Evolutionary conservation across 2,888 invertebrate species (phyloP), one percentile per base, ranked within the genome.

Genomic region (Salpingus planirostris): DNA sequence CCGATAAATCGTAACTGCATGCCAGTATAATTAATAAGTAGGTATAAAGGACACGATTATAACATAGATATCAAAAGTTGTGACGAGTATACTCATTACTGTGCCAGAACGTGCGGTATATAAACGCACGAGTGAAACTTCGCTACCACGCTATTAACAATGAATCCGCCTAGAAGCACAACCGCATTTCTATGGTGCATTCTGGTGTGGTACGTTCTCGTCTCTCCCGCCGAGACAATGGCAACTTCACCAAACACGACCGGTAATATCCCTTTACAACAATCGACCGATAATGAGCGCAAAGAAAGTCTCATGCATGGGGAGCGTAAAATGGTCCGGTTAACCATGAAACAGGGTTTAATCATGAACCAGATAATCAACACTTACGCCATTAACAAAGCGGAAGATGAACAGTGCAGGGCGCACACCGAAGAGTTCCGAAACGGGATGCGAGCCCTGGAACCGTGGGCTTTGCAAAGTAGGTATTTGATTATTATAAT

Each of bases 381-480:
- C 13, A 46, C 49, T 27, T 59, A 54, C 38, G 54, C 49, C 6
- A 38, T 58, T 18, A 41, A 44, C 24, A 40, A 44, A 27, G 39
- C 46, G 31, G 33, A 39, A 29, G 44, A 50, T 31, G 29, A 47
- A 32, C 22, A 49, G 13, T 59, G 59, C 38, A 50, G 43, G 31
- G 49, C 52, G 30, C 57, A 60, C 33, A 49, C 48, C 12, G 37
- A 42, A 14, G 53, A 53, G 37, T 59, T 50, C 38, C 55, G 55
- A 40, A 28, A 40, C 10, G 53, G 46, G 25, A 37, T 57, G 13
- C 42, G 55, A 33, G 46, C 50, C 13, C 48, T 58, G 24, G 54
- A 59, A 48, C 54, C 57, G 10, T 61, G 59, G 59, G 58, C 59
- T 14, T 36, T 58, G 24, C 49, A 57, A 52, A 60, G 60, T 59